A percentile compares a stretch with the other conserved stretches of the same genome.
Evolutionary conservation across 2,888 invertebrate species (phyloP).

Genomic region (Scaptomyza flava): DNA sequence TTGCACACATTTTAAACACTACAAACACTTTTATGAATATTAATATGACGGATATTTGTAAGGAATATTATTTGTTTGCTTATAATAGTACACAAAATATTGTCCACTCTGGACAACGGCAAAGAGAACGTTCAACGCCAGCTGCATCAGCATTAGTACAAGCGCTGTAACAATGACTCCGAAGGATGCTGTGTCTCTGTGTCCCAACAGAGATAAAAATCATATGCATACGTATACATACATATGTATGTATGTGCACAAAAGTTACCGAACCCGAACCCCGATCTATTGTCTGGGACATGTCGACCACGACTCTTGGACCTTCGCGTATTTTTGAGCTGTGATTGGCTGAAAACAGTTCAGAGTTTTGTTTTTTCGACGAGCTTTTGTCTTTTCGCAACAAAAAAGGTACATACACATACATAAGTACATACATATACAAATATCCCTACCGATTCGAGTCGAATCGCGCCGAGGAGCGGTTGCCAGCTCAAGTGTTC

Average conservation of each 20-base stretch:
- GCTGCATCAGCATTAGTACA: not conserved
- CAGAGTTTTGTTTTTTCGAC: conserved; percentile 14
- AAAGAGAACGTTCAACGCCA: not conserved
- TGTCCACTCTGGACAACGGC: not conserved
- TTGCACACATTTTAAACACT: not conserved
- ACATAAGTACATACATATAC: not conserved
- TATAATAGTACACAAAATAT: not conserved
- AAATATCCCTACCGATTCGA: not conserved
- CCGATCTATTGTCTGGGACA: conserved; percentile 23
- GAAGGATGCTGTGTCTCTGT: not conserved
- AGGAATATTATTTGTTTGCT: not conserved
- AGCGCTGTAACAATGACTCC: not conserved
- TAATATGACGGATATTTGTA: not conserved
- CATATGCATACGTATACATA: not conserved
- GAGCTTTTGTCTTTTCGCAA: conserved; percentile 41
- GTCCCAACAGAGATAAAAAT: not conserved
- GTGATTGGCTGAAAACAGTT: conserved; percentile 54
- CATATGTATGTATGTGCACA: not conserved
- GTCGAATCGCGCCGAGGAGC: conserved; percentile 4
- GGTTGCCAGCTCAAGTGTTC: conserved; percentile 4
- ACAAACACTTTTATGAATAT: not conserved
- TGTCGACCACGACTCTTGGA: conserved; percentile 13
- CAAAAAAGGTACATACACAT: conserved; percentile 38
- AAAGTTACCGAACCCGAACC: conserved; percentile 11
- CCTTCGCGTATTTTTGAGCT: conserved; percentile 29